Evolutionary conservation across 2,888 invertebrate genomes (phyloP).

Genomic region (Macroteleia sp.): DNA sequence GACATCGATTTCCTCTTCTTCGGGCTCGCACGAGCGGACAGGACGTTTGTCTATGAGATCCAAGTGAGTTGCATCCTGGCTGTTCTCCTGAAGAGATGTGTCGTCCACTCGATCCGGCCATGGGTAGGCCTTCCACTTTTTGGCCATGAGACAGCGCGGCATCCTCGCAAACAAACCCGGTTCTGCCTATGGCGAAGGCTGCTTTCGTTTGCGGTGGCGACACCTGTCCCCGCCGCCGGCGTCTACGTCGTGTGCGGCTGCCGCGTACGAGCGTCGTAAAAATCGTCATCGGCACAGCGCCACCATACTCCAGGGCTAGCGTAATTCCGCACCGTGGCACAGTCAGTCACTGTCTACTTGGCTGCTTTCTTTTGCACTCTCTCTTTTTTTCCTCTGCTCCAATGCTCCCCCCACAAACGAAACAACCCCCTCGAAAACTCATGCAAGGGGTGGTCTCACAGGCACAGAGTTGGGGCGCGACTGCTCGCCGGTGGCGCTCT

Average conservation of each 20-base stretch:
- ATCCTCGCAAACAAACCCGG: slow-evolving; percentile 83
- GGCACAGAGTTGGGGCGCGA: slow-evolving; percentile 69
- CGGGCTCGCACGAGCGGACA: slow-evolving; percentile 72
- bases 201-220: slow-evolving; percentile 28
- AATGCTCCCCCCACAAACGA: slow-evolving; percentile 34
- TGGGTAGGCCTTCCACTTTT: slow-evolving; percentile 96
- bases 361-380: slow-evolving; percentile 14
- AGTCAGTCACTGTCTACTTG: slow-evolving; percentile 56
- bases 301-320: slow-evolving; percentile 67
- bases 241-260: slow-evolving; percentile 74
- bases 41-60: slow-evolving; percentile 86
- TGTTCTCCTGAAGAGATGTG: slow-evolving; percentile 64
- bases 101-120: slow-evolving; percentile 88
- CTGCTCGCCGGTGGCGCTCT: slow-evolving; percentile 68
- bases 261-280: slow-evolving; percentile 68
- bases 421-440: slow-evolving; percentile 48
- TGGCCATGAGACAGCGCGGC: slow-evolving; percentile 98
- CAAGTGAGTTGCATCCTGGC: slow-evolving; percentile 73
- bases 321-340: slow-evolving; percentile 50
- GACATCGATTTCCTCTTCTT: slow-evolving; percentile 92
- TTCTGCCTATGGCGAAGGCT: slow-evolving; percentile 19
- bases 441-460: slow-evolving; percentile 53
- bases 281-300: slow-evolving; percentile 78
- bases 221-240: slow-evolving; percentile 70
- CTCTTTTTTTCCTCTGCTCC: slow-evolving; percentile 29